Evolutionary conservation across 2,113 vertebrate genomes (phyloP).

Genomic region (Rattus rattus): DNA sequence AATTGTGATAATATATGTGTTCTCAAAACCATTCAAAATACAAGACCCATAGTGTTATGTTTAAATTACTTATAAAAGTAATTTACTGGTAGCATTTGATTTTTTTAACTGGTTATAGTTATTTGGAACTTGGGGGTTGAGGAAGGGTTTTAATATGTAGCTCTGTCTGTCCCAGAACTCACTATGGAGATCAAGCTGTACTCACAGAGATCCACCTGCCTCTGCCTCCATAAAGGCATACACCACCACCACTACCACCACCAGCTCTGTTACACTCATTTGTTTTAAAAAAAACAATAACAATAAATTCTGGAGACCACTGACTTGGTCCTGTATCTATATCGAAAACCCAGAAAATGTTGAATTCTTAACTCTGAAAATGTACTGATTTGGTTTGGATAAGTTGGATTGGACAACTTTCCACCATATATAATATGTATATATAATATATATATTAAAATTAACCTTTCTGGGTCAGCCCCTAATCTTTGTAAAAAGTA

Average conservation of each 20-base stretch:
- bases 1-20: neutral
- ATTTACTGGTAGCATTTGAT: neutral
- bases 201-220: neutral
- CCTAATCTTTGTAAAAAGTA: neutral
- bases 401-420: neutral
- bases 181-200: neutral
- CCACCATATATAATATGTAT: neutral
- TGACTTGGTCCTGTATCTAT: neutral
- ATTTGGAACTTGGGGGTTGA: neutral
- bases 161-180: neutral
- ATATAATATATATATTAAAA: neutral
- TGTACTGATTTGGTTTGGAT: neutral
- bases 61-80: neutral
- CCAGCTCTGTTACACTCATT: neutral
- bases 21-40: slow-evolving; percentile 63
- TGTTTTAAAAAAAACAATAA: neutral
- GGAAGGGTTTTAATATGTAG: neutral
- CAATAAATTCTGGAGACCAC: neutral
- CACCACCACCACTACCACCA: neutral
- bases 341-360: neutral
- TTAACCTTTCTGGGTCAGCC: neutral
- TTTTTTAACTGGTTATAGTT: neutral
- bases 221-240: neutral
- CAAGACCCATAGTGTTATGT: neutral
- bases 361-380: slow-evolving; percentile 32